Evolutionary conservation across 2,797 vertebrate genomes (phyloP).

Genomic region (Gymnopithys bicolor): DNA sequence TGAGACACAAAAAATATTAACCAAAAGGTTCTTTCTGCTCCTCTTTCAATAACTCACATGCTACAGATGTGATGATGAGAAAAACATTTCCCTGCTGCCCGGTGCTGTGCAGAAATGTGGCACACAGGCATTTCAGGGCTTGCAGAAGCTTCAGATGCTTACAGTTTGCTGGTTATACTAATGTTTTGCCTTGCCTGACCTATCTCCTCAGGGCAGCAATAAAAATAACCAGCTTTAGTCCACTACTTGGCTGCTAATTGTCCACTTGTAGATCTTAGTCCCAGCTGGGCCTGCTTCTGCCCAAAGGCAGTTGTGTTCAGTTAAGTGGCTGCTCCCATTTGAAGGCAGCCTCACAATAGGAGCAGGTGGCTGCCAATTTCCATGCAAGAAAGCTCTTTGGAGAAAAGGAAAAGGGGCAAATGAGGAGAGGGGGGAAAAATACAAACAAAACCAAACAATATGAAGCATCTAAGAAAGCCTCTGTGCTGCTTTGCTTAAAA

Average conservation of each 20-base stretch:
- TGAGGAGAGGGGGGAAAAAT: neutral
- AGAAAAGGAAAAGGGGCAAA: neutral
- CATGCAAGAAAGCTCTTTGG: conserved; percentile 10
- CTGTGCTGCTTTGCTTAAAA: neutral
- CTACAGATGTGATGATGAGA: neutral
- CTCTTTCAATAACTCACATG: neutral
- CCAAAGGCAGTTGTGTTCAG: conserved; percentile 50
- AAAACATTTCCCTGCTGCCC: neutral
- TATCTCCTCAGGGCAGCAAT: conserved; percentile 57
- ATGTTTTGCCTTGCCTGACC: conserved; percentile 58
- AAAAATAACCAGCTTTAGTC: conserved; percentile 68
- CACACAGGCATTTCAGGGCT: neutral
- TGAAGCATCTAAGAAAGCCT: neutral
- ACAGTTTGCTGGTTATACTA: conserved; percentile 23
- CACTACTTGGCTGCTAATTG: conserved; percentile 68
- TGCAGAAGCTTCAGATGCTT: conserved; percentile 36
- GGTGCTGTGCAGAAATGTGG: neutral
- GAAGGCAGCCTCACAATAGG: neutral
- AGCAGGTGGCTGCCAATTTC: conserved; percentile 55
- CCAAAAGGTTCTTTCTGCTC: neutral
- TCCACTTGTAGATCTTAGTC: conserved; percentile 54
- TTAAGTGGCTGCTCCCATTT: conserved; percentile 3
- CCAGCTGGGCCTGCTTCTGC: conserved; percentile 65
- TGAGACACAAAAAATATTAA: neutral
- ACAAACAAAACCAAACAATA: neutral